Percentiles rank a stretch among this genome's conserved stretches.
Evolutionary conservation across 1,140 invertebrate genomes (phyloP).

Genomic region (Hylaeus anthracinus): DNA sequence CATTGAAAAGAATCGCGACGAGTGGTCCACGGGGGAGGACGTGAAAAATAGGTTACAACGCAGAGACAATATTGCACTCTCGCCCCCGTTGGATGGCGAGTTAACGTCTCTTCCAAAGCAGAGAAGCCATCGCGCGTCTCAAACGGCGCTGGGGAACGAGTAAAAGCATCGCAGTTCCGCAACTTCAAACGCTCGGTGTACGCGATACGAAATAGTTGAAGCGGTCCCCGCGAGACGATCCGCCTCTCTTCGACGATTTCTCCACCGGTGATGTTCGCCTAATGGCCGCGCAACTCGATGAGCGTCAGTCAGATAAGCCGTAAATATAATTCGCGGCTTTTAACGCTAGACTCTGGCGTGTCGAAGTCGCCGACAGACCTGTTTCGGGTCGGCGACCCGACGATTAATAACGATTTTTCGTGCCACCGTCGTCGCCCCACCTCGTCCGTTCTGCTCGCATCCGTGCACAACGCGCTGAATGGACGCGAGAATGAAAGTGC

Average conservation of each 20-base stretch:
- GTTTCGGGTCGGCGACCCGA: constrained; percentile 54
- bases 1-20: constrained; percentile 16
- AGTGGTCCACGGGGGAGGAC: too few relatives aligned
- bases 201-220: constrained; percentile 43
- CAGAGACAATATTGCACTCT: background rate
- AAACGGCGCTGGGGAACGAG: constrained; percentile 6
- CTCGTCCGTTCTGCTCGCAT: constrained; percentile 28
- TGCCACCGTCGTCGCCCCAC: constrained; percentile 28
- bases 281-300: constrained; percentile 47
- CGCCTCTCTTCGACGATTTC: background rate
- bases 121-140: background rate
- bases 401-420: constrained; percentile 70
- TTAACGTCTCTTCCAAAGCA: background rate
- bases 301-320: constrained; percentile 54
- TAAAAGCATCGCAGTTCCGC: constrained; percentile 36
- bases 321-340: constrained; percentile 60
- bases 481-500: constrained; percentile 27
- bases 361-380: background rate
- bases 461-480: constrained; percentile 47
- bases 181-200: constrained; percentile 19
- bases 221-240: constrained; percentile 16
- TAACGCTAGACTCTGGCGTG: constrained; percentile 16
- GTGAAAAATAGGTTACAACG: constrained; percentile 28
- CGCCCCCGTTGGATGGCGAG: background rate
- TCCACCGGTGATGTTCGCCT: background rate